phyloP scores from a whole-genome alignment of 2,113 vertebrate genomes.

The Chionomys nivalis region DNA sequence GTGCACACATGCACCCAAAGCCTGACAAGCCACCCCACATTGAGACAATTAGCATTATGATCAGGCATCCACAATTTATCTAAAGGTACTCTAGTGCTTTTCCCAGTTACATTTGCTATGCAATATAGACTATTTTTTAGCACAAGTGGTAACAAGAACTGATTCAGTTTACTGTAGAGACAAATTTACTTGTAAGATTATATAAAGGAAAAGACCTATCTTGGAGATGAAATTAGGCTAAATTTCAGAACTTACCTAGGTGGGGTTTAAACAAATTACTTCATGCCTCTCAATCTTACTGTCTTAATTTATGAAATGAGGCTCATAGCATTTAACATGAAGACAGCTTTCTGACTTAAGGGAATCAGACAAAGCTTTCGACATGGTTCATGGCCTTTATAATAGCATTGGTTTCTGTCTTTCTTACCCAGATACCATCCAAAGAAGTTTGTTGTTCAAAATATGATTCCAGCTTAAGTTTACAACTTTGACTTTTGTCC shows the following conservation, averaged over 20 bases:
- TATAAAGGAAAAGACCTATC: background rate
- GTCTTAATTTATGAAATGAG: conserved; percentile 39
- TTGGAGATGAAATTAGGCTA: conserved; percentile 16
- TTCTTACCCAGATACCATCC: conserved; percentile 22
- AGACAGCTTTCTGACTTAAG: background rate
- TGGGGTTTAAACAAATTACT: conserved; percentile 4
- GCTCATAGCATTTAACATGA: background rate
- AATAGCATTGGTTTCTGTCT: background rate
- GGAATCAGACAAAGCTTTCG: background rate
- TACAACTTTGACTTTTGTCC: conserved; percentile 56
- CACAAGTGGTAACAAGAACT: conserved; percentile 6
- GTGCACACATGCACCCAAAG: background rate
- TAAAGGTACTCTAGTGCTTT: conserved; percentile 26
- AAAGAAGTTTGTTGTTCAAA: conserved; percentile 44
- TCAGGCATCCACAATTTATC: background rate
- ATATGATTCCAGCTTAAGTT: conserved; percentile 47
- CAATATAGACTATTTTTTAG: background rate
- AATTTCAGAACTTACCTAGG: background rate
- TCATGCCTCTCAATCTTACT: background rate
- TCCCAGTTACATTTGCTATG: conserved; percentile 34
- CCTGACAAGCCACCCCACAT: background rate
- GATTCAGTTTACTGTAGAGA: background rate
- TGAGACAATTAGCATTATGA: conserved; percentile 5
- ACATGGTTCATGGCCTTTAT: background rate
- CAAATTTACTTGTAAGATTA: conserved; percentile 1